Evolutionary conservation across 2,113 vertebrate species (phyloP).

Genomic region (Catharus minimus): DNA sequence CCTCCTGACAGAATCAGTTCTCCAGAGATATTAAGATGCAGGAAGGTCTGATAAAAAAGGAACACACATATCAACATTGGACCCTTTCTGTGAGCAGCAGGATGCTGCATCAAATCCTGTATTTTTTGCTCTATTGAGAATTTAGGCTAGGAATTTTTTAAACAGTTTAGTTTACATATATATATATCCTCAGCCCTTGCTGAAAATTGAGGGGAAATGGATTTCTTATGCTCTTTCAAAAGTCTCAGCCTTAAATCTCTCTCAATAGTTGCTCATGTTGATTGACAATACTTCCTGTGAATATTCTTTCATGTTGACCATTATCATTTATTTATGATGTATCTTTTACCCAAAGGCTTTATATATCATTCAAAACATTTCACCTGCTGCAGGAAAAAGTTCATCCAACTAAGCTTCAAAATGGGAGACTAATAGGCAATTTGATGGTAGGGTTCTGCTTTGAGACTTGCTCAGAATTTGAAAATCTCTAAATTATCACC

Average conservation of each 20-base stretch:
- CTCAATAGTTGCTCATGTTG: background rate
- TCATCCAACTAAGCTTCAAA: background rate
- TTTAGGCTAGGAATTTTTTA: background rate
- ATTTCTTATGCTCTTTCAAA: background rate
- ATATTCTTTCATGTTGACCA: conserved; percentile 29
- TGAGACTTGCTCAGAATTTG: background rate
- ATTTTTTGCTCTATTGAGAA: background rate
- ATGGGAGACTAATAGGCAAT: background rate
- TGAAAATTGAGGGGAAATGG: conserved; percentile 3
- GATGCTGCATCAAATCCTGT: background rate
- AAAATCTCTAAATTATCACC: background rate
- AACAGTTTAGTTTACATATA: background rate
- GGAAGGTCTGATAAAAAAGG: conserved; percentile 25
- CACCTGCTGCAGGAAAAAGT: background rate
- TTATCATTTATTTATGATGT: conserved; percentile 49
- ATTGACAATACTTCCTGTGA: conserved; percentile 34
- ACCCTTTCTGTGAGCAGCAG: background rate
- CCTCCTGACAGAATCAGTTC: conserved; percentile 37
- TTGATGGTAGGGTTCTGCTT: background rate
- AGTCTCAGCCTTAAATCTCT: conserved; percentile 24
- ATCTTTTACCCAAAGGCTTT: conserved; percentile 4
- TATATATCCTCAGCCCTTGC: background rate
- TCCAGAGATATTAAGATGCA: conserved; percentile 36
- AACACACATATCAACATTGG: background rate
- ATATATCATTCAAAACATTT: conserved; percentile 23